Evolutionary conservation across 2,888 invertebrate species (phyloP), one percentile per base, ranked within the genome.

Genomic region (Xanthorhoe designata): DNA sequence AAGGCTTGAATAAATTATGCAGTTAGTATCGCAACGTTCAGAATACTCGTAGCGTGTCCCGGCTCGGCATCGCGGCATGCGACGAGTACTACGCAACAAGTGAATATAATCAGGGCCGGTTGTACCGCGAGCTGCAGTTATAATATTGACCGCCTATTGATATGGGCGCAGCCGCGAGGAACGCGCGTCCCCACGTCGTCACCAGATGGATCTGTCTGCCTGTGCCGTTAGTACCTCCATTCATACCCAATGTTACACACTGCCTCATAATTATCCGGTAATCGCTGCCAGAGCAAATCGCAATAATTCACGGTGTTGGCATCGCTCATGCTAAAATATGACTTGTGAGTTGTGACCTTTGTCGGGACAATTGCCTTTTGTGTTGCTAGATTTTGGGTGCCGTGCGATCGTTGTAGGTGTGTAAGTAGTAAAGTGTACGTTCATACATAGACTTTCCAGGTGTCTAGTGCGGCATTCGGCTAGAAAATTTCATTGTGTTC

Each of bases 151-250:
- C 84, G 86, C 80, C 78, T 78, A 80, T 83, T 88, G 90, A 86
- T 82, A 94, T 94, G 94, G 94, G 94, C 77, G 92, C 91, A 71
- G 90, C 93, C 66, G 90, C 91, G 75, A 93, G 78, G 79, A 91
- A 91, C 87, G 86, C 93, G 68, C 89, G 94, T 53, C 93, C 92
- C n/a, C 89, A 92, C 86, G 91, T 92, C 69, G 88, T 94, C 70
- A 86, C 88, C 81, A 84, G 94, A 81, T 94, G 94, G 94, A 92
- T 94, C 78, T 90, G 93, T 73, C 79, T 85, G 69, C 94, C 94
- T 68, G 78, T 87, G 73, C 90, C 89, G 92, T 92, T 85, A 88
- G 90, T 90, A 86, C 74, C 69, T 71, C 61, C 65, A 64, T 67
- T 73, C 66, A 74, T 42, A 42, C 47, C 47, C 47, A 17, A 17